Evolutionary conservation across 2,888 invertebrate genomes (phyloP), one percentile per base, ranked within the genome.

Genomic region (Deilephila porcellus): DNA sequence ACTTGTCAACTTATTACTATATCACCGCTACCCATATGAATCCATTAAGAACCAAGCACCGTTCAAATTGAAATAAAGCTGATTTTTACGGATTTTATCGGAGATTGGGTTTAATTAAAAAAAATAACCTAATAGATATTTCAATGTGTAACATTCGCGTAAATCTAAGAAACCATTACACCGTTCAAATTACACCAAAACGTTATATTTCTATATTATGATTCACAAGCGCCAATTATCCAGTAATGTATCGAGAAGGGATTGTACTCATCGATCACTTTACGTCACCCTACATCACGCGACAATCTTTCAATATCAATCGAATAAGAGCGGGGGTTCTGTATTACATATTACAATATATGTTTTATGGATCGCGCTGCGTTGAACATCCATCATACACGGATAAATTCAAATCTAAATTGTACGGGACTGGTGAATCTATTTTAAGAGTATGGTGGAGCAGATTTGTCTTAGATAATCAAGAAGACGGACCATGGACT

Each of bases 291-390:
- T 83, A 81, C 82, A 81, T 86, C 86, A 85, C 77, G 79, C 80
- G 77, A 80, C 85, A 84, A 86, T 85, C 87, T 85, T 86, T 83
- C 85, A 82, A 85, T 85, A 85, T 86, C 85, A 84, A 83, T 85
- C 85, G 82, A 82, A 86, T 85, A 82, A 79, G 79, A 60, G 25
- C 45, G 60, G 37, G 34, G 37, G 60, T 25, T 45, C 19, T 60
- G 67, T 83, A 81, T 82, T 75, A 77, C 79, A 79, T 82, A 82
- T 83, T 82, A 79, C 79, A 79, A 78, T 76, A 77, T 76, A 78
- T 76, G 75, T 76, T 76, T 75, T 67, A 67, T 62, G 72, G 64
- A 62, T 59, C 56, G 59, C 72, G 75, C 71, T 75, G 45, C 25
- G 17, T 67, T 8, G 45, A 67, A 52, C 52, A 67, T 67, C 45